Evolutionary conservation across 2,888 invertebrate species (phyloP).

Genomic region (Trimorus sp.): DNA sequence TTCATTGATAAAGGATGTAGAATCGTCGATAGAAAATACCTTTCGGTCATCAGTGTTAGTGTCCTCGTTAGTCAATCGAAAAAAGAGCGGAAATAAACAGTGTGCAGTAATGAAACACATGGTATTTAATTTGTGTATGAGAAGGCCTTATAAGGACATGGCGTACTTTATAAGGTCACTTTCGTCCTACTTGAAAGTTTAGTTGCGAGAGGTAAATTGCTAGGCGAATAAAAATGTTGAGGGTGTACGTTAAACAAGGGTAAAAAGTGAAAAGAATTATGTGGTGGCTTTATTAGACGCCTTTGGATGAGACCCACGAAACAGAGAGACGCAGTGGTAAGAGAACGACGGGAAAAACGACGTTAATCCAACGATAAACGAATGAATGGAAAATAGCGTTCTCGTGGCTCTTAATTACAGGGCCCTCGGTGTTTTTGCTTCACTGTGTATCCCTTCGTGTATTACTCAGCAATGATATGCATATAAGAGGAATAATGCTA

Average conservation of each 20-base stretch:
- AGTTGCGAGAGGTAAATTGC: slow-evolving; percentile 21
- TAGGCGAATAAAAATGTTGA: slow-evolving; percentile 30
- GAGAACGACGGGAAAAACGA: slow-evolving; percentile 12
- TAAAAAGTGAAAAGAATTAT: slow-evolving; percentile 32
- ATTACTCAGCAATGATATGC: slow-evolving; percentile 68
- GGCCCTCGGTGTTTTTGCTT: slow-evolving; percentile 20
- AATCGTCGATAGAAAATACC: too few relatives aligned
- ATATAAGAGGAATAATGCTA: slow-evolving; percentile 58
- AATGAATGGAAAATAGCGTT: slow-evolving; percentile 45
- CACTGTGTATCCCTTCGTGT: slow-evolving; percentile 28
- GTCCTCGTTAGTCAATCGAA: too few relatives aligned
- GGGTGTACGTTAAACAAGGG: slow-evolving; percentile 21
- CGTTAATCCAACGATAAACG: slow-evolving; percentile 45
- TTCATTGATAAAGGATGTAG: slow-evolving; percentile 10
- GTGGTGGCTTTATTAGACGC: slow-evolving; percentile 61
- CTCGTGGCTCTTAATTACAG: slow-evolving; percentile 53
- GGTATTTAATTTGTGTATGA: slow-evolving; percentile 18
- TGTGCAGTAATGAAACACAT: slow-evolving; percentile 1
- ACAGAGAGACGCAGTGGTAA: slow-evolving; percentile 5
- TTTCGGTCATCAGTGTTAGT: too few relatives aligned
- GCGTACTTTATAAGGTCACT: slow-evolving; percentile 63
- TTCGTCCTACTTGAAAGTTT: slow-evolving; percentile 54
- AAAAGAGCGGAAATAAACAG: too few relatives aligned
- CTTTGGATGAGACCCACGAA: slow-evolving; percentile 20
- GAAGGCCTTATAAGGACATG: slow-evolving; percentile 57